Conservation (phyloP, 2,113 vertebrate genomes). For the Catharus minimus region DNA sequence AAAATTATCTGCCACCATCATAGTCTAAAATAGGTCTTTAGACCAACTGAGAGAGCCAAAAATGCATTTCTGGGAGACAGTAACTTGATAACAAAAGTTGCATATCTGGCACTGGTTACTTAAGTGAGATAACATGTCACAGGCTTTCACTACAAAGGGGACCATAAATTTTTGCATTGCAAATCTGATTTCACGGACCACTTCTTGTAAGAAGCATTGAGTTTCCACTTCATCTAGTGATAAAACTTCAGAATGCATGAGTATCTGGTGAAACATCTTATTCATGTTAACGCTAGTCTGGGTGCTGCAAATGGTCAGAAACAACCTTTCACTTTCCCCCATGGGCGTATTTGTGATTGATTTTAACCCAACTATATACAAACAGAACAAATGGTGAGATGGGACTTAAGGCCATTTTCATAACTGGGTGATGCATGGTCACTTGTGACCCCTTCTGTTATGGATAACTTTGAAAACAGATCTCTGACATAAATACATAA, state of each 20-base stretch:
- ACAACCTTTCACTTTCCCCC: background rate
- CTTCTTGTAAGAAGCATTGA: constrained; percentile 57
- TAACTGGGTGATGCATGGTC: background rate
- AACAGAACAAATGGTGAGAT: background rate
- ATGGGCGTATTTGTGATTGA: background rate
- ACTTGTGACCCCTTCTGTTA: background rate
- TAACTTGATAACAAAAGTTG: constrained; percentile 67
- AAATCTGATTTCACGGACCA: constrained; percentile 64
- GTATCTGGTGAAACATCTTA: constrained; percentile 50
- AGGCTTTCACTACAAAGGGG: constrained; percentile 43
- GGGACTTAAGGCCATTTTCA: background rate
- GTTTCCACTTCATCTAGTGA: constrained; percentile 48
- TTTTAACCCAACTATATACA: background rate
- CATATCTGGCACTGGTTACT: constrained; percentile 16
- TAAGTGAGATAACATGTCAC: constrained; percentile 42
- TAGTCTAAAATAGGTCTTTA: constrained; percentile 23
- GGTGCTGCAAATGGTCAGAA: constrained; percentile 13
- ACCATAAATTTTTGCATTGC: constrained; percentile 52
- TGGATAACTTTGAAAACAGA: constrained; percentile 11
- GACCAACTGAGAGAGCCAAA: constrained; percentile 12
- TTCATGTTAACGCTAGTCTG: constrained; percentile 35
- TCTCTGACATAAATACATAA: background rate
- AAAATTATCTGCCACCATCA: constrained; percentile 60
- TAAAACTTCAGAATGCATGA: constrained; percentile 49
- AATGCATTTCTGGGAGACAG: constrained; percentile 45